A percentile compares a stretch with the other conserved stretches of the same genome.
Conservation (phyloP, 2,888 invertebrate species). For the Xiphydria camelus region DNA sequence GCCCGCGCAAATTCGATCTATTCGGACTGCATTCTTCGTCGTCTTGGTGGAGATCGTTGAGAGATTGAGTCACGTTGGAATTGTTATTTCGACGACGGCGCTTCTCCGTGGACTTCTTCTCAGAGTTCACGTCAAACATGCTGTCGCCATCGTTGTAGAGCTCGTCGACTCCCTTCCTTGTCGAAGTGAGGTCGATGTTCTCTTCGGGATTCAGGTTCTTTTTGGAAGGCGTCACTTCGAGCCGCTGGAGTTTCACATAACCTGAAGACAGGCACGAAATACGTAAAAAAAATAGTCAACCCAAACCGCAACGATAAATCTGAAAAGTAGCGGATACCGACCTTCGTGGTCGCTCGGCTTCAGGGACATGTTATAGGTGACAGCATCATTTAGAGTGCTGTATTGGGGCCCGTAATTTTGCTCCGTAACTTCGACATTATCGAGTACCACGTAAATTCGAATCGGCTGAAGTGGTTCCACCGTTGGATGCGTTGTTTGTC, state of each 20-base stretch:
- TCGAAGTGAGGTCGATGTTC: constrained; percentile 29
- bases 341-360: constrained; percentile 44
- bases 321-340: constrained; percentile 24
- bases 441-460: constrained; percentile 71
- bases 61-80: background rate
- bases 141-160: constrained; percentile 38
- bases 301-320: no score
- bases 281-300: constrained; percentile 14
- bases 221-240: constrained; percentile 53
- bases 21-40: constrained; percentile 7
- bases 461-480: constrained; percentile 66
- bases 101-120: constrained; percentile 4
- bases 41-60: constrained; percentile 15
- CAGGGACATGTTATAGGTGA: constrained; percentile 65
- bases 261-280: constrained; percentile 59
- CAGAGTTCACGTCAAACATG: constrained; percentile 25
- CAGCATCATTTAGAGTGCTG: constrained; percentile 64
- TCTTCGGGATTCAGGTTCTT: constrained; percentile 17
- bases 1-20: constrained; percentile 4
- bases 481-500: constrained; percentile 37
- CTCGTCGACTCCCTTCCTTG: constrained; percentile 28
- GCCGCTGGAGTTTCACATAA: constrained; percentile 63
- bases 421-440: constrained; percentile 73
- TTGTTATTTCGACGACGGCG: constrained; percentile 3
- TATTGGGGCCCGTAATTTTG: constrained; percentile 65